Evolutionary conservation across 2,888 invertebrate genomes (phyloP), one percentile per base, ranked within the genome.

Genomic region (Melangyna quadrimaculata): DNA sequence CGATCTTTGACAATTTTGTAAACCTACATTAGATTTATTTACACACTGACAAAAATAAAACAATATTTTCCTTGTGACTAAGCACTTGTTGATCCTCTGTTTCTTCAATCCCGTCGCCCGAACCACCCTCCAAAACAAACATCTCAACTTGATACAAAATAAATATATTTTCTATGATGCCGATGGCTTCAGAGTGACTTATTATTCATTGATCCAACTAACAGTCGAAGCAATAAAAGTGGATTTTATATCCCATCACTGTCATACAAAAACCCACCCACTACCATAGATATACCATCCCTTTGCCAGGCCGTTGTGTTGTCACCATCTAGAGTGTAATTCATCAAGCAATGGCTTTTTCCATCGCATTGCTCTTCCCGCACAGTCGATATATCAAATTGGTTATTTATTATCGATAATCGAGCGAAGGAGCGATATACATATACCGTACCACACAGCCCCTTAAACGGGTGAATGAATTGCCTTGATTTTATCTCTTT

Each of bases 321-420:
- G 65, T 70, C 74, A 57, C 57, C 55, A 59, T 59, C 74, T 74
- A 57, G 19, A 57, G 70, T 40, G 83, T 59, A 79, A 79, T 84
- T 79, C 83, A 84, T 84, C 79, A 79, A 67, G 17, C 59, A 71
- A 53, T 61, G 79, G 40, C 48, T 45, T 51, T 67, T 57, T 67
- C 24, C 37, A 43, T 24, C 3, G 8, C 35, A 59, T 63, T 35
- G 22, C 63, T 24, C 35, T 45, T 43, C 57, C 53, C 19, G 29
- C 59, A 40, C n/a, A 10, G 67, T 24, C 37, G 37, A 40, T 83
- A 78, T 57, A 78, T 74, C 78, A 83, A 73, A 61, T 55, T 24
- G 40, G 83, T 78, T 78, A 83, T 84, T 84, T 84, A 79, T 79
- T 75, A 69, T 71, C 75, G 79, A 71, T 84, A 79, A 78, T 67